Percentiles rank a stretch among this genome's conserved stretches.
Conservation (phyloP, 2,797 vertebrate genomes). For the Psittacula echo region DNA sequence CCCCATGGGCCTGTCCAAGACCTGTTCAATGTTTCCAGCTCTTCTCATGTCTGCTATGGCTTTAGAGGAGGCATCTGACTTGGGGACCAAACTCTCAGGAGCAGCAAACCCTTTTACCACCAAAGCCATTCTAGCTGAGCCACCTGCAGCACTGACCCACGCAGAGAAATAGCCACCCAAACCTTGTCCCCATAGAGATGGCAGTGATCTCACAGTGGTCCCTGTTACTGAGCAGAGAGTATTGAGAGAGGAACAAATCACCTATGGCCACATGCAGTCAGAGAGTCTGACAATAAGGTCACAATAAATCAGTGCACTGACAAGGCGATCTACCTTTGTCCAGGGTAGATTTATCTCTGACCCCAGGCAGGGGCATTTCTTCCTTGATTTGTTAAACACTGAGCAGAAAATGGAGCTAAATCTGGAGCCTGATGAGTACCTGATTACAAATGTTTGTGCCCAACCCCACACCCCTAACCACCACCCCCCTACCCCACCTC, state of each 20-base stretch:
- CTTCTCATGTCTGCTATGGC: not conserved
- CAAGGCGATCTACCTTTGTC: constrained; percentile 70
- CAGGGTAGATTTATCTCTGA: constrained; percentile 70
- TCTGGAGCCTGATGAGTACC: constrained; percentile 7
- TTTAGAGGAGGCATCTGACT: not conserved
- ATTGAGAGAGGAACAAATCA: constrained; percentile 45
- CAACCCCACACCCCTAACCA: not conserved
- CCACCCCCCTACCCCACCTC: not conserved
- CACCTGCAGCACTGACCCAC: not conserved
- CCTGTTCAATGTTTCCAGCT: not conserved
- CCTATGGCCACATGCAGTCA: constrained; percentile 59
- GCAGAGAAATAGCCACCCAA: not conserved
- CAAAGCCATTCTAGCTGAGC: not conserved
- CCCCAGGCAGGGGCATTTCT: constrained; percentile 61
- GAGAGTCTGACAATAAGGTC: constrained; percentile 70
- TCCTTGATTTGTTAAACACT: constrained; percentile 62
- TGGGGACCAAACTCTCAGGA: not conserved
- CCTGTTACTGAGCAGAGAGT: not conserved
- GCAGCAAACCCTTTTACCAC: not conserved
- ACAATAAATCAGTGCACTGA: constrained; percentile 70
- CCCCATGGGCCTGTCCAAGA: not conserved
- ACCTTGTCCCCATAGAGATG: not conserved
- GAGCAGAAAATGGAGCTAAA: constrained; percentile 42
- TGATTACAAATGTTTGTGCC: constrained; percentile 25
- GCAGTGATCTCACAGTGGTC: not conserved